Conservation (phyloP, 2,113 vertebrate genomes). For the Urocitellus parryii region DNA sequence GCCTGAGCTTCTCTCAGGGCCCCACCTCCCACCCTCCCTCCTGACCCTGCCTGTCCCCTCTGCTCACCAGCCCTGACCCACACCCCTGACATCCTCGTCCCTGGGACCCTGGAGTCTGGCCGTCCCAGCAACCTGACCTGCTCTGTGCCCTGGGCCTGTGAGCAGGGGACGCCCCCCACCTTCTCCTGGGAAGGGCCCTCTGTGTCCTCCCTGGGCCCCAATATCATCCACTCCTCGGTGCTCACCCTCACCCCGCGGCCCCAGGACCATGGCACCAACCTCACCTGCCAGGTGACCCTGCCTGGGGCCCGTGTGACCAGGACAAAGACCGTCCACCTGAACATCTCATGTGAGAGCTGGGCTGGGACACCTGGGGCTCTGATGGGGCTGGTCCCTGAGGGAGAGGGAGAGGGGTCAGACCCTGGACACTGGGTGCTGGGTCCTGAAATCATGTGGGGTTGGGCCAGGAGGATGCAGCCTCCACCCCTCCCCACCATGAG, state of each 20-base stretch:
- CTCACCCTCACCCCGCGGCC: conserved; percentile 16
- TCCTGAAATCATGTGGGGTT: too few relatives aligned
- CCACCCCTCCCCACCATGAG: too few relatives aligned
- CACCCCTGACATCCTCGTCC: fast-evolving
- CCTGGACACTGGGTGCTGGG: too few relatives aligned
- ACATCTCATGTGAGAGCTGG: conserved; percentile 24
- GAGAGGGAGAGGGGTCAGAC: too few relatives aligned
- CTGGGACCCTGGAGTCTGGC: neutral
- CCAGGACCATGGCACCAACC: neutral
- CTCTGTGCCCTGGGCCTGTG: conserved; percentile 21
- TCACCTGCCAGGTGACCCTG: conserved; percentile 60
- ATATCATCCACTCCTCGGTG: fast-evolving
- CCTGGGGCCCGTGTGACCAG: too few relatives aligned
- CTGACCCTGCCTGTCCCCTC: neutral
- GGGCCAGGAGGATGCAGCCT: too few relatives aligned
- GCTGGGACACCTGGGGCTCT: fast-evolving
- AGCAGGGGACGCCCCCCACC: neutral
- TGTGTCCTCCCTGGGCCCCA: neutral
- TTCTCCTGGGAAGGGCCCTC: neutral
- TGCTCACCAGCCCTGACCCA: neutral
- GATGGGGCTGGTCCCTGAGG: neutral
- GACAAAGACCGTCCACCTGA: neutral
- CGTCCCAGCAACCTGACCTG: conserved; percentile 41
- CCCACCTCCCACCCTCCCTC: neutral
- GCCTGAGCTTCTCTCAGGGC: too few relatives aligned